A percentile compares a stretch with the other conserved stretches of the same genome.
phyloP scores from a whole-genome alignment of 2,797 vertebrate genomes.

The Rallus crepitans region DNA sequence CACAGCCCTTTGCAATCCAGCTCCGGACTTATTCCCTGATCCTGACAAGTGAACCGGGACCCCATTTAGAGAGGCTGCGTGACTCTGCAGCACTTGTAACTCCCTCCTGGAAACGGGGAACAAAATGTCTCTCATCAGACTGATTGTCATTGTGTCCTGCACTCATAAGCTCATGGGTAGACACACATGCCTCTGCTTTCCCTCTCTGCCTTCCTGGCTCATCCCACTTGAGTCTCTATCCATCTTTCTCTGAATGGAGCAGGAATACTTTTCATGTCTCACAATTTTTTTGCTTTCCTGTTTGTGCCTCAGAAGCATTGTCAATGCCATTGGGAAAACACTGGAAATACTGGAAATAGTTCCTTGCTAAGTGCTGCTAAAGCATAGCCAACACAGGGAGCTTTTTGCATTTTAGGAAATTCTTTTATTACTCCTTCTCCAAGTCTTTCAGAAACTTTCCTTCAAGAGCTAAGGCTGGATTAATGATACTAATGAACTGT shows the following conservation, averaged over 20 bases:
- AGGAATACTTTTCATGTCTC: conserved; percentile 62
- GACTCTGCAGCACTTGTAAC: conserved; percentile 38
- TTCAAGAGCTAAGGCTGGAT: neutral
- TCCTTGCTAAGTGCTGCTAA: neutral
- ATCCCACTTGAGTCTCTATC: conserved; percentile 21
- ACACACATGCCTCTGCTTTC: conserved; percentile 22
- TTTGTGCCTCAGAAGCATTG: neutral
- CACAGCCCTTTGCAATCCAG: conserved; percentile 13
- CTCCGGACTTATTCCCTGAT: conserved; percentile 29
- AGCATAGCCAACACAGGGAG: neutral
- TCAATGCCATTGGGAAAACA: neutral
- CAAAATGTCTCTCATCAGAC: conserved; percentile 73
- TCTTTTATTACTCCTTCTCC: neutral
- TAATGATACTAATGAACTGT: neutral
- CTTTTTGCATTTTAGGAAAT: neutral
- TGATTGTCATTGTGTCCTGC: conserved; percentile 67
- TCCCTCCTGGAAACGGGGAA: conserved; percentile 60
- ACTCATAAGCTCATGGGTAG: neutral
- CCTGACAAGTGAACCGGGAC: neutral
- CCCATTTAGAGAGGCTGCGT: conserved; percentile 37
- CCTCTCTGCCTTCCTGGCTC: conserved; percentile 60
- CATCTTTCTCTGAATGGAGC: conserved; percentile 54
- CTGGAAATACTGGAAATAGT: neutral
- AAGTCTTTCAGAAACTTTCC: neutral
- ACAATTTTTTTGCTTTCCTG: conserved; percentile 49